Percentiles rank a stretch among this genome's conserved stretches.
Conservation (phyloP, 2,797 vertebrate species). For the Hoplostethus mediterraneus region DNA sequence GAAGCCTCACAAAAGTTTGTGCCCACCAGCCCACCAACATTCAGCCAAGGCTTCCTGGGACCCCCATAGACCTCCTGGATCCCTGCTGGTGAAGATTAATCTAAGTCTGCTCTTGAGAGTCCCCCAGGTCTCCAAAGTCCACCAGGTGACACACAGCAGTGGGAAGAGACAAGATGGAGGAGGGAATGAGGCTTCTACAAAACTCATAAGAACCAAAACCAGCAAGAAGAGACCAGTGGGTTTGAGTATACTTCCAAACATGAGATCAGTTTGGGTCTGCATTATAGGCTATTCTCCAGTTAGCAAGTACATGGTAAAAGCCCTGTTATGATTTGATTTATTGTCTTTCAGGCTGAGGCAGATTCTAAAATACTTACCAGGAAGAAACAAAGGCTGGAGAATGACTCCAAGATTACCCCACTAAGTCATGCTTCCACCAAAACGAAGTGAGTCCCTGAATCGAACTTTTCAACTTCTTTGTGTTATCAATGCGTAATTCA, state of each 20-base stretch:
- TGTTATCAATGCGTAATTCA: neutral
- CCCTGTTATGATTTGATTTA: constrained; percentile 5
- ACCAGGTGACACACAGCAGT: constrained; percentile 38
- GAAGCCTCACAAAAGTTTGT: constrained; percentile 70
- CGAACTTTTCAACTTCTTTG: neutral
- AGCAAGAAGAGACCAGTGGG: constrained; percentile 77
- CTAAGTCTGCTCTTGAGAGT: constrained; percentile 87
- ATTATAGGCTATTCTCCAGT: neutral
- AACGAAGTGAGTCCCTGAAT: constrained; percentile 85
- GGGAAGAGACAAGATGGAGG: constrained; percentile 79
- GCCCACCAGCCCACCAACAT: constrained; percentile 61
- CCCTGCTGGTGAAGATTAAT: constrained; percentile 90
- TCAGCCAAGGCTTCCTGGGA: constrained; percentile 37
- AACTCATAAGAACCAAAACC: constrained; percentile 64
- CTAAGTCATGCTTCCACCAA: constrained; percentile 77
- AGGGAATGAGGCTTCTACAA: constrained; percentile 15
- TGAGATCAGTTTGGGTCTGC: constrained; percentile 31
- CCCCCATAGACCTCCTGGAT: constrained; percentile 3
- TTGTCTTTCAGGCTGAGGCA: constrained; percentile 80
- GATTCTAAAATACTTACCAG: constrained; percentile 75
- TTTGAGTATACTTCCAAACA: constrained; percentile 53
- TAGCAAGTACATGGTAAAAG: neutral
- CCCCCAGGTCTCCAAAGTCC: constrained; percentile 74
- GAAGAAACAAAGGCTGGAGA: constrained; percentile 89
- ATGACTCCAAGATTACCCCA: constrained; percentile 77